Base-by-base conservation (phyloP, 2,888 invertebrate genomes). In the Synanthedon andrenaeformis region DNA sequence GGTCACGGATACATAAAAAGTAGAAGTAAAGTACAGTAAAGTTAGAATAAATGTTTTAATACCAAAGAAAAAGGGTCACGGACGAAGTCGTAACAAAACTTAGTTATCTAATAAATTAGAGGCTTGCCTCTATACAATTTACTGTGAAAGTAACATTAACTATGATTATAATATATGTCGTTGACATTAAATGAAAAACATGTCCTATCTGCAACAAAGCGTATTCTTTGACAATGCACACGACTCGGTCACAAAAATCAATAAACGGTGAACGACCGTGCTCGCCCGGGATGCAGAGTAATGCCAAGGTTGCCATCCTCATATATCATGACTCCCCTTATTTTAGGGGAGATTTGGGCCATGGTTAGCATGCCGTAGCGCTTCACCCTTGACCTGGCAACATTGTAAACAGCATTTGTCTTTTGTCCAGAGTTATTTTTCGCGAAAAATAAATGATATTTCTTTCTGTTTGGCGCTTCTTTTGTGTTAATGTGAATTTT, bases 231-330 rank as follows among this genome's bases (percentile, higher is more conserved):
- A 45, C 13, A 45, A 5, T 67, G 69, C 67, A 67, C 58, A 56
- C 55, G 59, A 52, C 51, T 56, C 56, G 53, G 58, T 57, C 59
- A 56, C 58, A 61, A 58, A 64, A 66, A 73, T 72, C 72, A 63
- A 70, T 72, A 71, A 56, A 52, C 57, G 67, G 70, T 65, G 69
- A 70, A 69, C 58, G 68, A 69, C 68, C 72, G 63, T 58, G 63
- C 61, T 64, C 52, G 62, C 59, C 63, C 57, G 65, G 66, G 64
- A 59, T 64, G 62, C 60, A 63, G 59, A 65, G 66, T 65, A 69
- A 68, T 69, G 68, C 66, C 71, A 71, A 71, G 72, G 72, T 59
- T 66, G 64, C 54, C 54, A 57, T 58, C 17, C 53, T 55, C 56
- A 56, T 55, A 53, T 11, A 54, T 48, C 51, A 55, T 52, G 48